Percentiles rank a stretch among this genome's conserved stretches.
Conservation (phyloP, 2,888 invertebrate species). For the Hybos culiciformis region DNA sequence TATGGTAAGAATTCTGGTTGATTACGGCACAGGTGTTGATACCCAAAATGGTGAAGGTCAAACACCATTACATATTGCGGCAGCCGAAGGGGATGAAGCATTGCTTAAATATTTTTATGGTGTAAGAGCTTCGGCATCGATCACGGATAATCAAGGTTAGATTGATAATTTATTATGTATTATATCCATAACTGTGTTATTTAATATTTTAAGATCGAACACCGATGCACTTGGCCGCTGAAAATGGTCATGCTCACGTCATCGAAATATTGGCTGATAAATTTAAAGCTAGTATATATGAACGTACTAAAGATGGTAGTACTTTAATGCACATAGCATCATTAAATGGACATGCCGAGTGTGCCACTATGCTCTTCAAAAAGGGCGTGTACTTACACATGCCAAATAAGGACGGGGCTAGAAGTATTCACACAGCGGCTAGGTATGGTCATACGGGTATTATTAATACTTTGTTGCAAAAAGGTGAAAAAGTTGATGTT, state of each 20-base stretch:
- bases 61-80: slow-evolving; percentile 89
- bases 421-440: slow-evolving; percentile 96
- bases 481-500: slow-evolving; percentile 93
- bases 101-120: slow-evolving; percentile 92
- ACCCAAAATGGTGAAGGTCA: slow-evolving; percentile 88
- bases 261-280: slow-evolving; percentile 95
- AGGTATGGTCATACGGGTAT: slow-evolving; percentile 94
- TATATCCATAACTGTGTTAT: neutral
- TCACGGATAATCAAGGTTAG: slow-evolving; percentile 82
- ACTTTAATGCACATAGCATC: slow-evolving; percentile 98
- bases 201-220: slow-evolving; percentile 61
- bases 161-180: neutral
- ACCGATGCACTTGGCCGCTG: slow-evolving; percentile 94
- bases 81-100: slow-evolving; percentile 88
- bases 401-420: slow-evolving; percentile 93
- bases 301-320: slow-evolving; percentile 94
- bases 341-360: slow-evolving; percentile 92
- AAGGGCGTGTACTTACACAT: slow-evolving; percentile 98
- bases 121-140: slow-evolving; percentile 85
- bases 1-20: slow-evolving; percentile 81
- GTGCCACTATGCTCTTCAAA: slow-evolving; percentile 95
- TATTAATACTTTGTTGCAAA: slow-evolving; percentile 86
- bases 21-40: slow-evolving; percentile 85
- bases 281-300: slow-evolving; percentile 92
- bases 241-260: slow-evolving; percentile 88